Conservation (phyloP, 2,113 vertebrate species). For the Alligator sinensis region DNA sequence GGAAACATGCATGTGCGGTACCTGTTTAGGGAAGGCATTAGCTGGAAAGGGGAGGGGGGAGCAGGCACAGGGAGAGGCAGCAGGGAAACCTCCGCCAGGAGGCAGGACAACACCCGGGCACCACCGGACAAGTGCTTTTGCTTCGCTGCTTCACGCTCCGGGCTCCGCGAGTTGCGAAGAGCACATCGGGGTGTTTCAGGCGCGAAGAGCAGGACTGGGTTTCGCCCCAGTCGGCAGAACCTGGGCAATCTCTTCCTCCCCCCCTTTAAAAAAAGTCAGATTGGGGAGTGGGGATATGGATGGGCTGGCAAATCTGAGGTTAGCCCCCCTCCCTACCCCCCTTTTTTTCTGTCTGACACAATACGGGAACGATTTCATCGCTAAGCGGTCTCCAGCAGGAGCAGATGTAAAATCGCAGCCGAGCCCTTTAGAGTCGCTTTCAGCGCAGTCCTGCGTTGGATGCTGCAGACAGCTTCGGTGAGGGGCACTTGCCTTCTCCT, state of each 20-base stretch:
- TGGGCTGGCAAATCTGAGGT: background rate
- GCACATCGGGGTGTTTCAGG: background rate
- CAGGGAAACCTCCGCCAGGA: background rate
- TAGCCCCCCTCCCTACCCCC: background rate
- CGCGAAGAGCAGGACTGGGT: background rate
- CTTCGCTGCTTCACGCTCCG: background rate
- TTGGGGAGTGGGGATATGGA: background rate
- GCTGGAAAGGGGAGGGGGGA: background rate
- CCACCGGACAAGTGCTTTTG: background rate
- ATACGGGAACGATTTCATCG: background rate
- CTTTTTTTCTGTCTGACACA: background rate
- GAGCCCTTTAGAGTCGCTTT: background rate
- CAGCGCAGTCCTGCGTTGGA: background rate
- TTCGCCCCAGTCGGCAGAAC: background rate
- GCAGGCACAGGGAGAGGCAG: background rate
- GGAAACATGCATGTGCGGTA: background rate
- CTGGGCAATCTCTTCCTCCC: background rate
- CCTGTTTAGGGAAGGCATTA: background rate
- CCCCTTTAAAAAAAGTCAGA: background rate
- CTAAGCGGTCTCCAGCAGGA: background rate
- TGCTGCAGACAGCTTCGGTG: background rate
- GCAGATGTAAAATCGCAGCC: background rate
- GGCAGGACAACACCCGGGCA: background rate
- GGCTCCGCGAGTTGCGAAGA: background rate
- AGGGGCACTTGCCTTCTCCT: background rate